Evolutionary conservation across 1,140 invertebrate species (phyloP).

Genomic region (Reticulitermes speratus): DNA sequence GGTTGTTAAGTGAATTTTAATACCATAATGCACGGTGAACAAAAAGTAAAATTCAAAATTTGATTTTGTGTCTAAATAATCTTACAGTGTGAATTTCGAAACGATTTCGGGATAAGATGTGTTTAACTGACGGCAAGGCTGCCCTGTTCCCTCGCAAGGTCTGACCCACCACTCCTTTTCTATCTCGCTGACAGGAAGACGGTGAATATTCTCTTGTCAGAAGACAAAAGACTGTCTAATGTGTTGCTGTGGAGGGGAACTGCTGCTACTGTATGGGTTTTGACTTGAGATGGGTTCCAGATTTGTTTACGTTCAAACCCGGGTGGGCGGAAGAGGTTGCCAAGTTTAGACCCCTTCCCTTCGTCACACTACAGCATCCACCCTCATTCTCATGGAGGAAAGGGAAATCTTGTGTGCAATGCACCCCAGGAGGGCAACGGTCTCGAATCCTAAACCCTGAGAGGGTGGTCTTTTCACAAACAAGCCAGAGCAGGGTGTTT

Average conservation of each 20-base stretch:
- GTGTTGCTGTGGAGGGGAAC: neutral
- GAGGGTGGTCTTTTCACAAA: neutral
- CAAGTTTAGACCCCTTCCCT: constrained; percentile 27
- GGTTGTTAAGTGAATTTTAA: no score
- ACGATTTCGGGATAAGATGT: no score
- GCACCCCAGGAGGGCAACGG: neutral
- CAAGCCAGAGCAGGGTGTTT: neutral
- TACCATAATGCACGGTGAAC: no score
- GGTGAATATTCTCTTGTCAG: constrained; percentile 15
- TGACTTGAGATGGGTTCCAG: constrained; percentile 30
- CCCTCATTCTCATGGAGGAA: neutral
- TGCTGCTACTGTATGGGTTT: neutral
- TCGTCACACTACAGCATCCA: neutral
- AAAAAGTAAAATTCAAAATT: no score
- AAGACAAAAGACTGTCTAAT: constrained; percentile 19
- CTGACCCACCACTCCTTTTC: neutral
- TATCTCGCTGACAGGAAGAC: constrained; percentile 3
- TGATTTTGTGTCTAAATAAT: no score
- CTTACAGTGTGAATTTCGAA: no score
- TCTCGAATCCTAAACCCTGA: neutral
- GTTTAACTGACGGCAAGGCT: no score
- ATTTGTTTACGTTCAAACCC: constrained; percentile 32
- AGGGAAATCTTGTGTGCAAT: neutral
- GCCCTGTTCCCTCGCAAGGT: no score
- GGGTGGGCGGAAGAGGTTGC: constrained; percentile 33